Percentiles rank a stretch among this genome's conserved stretches.
Conservation (phyloP, 2,113 vertebrate genomes). For the Limnothrissa miodon region DNA sequence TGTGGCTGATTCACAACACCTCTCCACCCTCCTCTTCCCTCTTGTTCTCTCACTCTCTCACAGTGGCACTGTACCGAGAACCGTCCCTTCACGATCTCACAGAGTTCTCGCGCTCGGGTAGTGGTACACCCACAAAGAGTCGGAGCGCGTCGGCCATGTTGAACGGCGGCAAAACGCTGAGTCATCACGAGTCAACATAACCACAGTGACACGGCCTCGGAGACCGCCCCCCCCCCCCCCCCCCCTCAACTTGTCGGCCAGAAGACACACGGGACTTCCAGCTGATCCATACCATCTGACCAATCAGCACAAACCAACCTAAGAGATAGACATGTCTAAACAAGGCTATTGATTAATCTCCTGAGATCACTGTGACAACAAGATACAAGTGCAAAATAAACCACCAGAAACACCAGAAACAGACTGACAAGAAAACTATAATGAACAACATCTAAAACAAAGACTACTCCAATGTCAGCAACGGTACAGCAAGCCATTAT, state of each 20-base stretch:
- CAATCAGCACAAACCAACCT: conserved; percentile 61
- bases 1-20: not conserved
- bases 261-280: conserved; percentile 53
- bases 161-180: conserved; percentile 94
- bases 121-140: conserved; percentile 96
- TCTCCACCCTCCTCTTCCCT: not conserved
- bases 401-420: not conserved
- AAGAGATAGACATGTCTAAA: conserved; percentile 26
- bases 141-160: conserved; percentile 93
- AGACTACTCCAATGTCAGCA: conserved; percentile 16
- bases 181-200: conserved; percentile 94
- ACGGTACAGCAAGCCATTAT: not conserved
- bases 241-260: not conserved
- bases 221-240: not conserved
- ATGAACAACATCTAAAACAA: conserved; percentile 44
- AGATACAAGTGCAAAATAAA: conserved; percentile 44
- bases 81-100: conserved; percentile 97
- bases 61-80: conserved; percentile 99
- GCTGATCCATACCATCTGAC: conserved; percentile 76
- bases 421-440: not conserved
- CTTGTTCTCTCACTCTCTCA: conserved; percentile 46
- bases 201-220: conserved; percentile 61
- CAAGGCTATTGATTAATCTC: conserved; percentile 21
- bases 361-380: conserved; percentile 52
- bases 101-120: conserved; percentile 93